Base-by-base conservation (phyloP, 2,797 vertebrate species). In the Xyrichtys novacula region DNA sequence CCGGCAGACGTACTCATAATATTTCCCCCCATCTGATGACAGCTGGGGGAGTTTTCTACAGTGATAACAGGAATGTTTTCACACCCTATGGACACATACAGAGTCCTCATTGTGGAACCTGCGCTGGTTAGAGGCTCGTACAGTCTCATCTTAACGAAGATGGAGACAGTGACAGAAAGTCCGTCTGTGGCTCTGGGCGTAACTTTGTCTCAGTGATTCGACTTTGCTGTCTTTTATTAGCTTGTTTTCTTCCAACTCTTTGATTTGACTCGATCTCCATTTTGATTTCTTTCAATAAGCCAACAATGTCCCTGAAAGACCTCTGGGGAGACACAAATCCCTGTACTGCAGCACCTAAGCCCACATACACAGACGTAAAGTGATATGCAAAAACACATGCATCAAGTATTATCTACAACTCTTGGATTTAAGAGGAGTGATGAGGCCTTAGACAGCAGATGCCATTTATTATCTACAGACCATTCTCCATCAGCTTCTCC, bases 31-130 rank as follows among this genome's bases (percentile, higher is more conserved):
- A 80, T 83, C 73, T 81, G 86, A 90, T 88, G 90, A 93, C 88
- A 91, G 89, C 86, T 85, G 88, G 85, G 80, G 88, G 83, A 89
- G 85, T 91, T 92, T 92, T 93, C 90, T 85, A 88, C 54, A 68
- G 85, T 70, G 85, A 92, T 87, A 91, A 88, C 86, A 90, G 90
- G 88, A 92, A 91, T 90, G 89, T 92, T 92, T 93, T 93, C 89
- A 87, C 86, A 91, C 88, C 78, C 83, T 76, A 66, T 69, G 80
- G 71, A 86, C 76, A 76, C 76, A 80, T 84, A 77, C 79, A 79
- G 74, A 78, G 78, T 82, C 48, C 74, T 78, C 68, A 72, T 68
- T 86, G 88, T 78, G 72, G 71, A 87, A 68, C 25, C 77, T 78
- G 74, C 60, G 63, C 52, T 22, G 26, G 39, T 43, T 78, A 72